A percentile compares a stretch with the other conserved stretches of the same genome.
phyloP scores from a whole-genome alignment of 2,113 vertebrate genomes.

The Heliornis fulica region DNA sequence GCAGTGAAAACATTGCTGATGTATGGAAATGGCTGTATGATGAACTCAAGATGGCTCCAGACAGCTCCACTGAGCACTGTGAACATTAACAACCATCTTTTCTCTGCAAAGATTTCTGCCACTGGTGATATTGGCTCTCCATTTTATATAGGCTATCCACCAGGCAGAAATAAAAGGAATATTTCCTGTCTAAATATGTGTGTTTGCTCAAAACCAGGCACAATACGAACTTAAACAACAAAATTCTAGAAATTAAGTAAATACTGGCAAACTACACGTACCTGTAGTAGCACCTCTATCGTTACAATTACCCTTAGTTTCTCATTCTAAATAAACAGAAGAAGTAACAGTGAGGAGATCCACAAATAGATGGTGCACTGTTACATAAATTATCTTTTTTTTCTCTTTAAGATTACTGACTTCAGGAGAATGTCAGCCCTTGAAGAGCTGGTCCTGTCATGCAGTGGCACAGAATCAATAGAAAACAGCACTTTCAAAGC shows the following conservation, averaged over 20 bases:
- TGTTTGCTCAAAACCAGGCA: not conserved
- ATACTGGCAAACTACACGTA: not conserved
- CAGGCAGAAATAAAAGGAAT: not conserved
- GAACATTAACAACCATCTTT: not conserved
- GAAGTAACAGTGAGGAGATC: not conserved
- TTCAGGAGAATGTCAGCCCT: conserved; percentile 69
- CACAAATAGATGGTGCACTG: not conserved
- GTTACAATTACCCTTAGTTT: not conserved
- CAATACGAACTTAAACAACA: not conserved
- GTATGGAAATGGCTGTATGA: not conserved
- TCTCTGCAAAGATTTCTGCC: not conserved
- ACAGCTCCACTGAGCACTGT: not conserved
- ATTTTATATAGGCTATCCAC: not conserved
- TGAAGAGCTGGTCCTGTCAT: conserved; percentile 79
- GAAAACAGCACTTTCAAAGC: conserved; percentile 76
- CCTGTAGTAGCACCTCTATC: not conserved
- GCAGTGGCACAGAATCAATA: conserved; percentile 78
- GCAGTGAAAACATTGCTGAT: not conserved
- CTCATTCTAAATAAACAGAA: not conserved
- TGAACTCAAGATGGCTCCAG: not conserved
- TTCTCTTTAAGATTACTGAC: conserved; percentile 69
- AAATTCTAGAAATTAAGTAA: not conserved
- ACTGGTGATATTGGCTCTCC: not conserved
- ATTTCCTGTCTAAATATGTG: not conserved
- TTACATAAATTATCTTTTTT: not conserved